Evolutionary conservation across 2,797 vertebrate species (phyloP).

Genomic region (Neostethus bicornis): DNA sequence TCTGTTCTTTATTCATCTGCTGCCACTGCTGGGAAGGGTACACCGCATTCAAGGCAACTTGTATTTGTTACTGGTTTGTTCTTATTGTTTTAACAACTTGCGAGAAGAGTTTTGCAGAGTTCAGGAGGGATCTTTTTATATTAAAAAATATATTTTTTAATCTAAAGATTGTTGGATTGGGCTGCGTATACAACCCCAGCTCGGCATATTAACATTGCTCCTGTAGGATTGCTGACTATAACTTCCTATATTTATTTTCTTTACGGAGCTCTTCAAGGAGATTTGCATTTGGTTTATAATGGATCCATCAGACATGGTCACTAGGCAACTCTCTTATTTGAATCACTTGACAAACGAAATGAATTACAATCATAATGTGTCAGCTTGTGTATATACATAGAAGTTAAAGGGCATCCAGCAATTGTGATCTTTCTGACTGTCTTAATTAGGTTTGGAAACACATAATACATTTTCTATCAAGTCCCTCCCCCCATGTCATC

Average conservation of each 20-base stretch:
- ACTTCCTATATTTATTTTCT: not conserved
- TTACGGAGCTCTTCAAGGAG: not conserved
- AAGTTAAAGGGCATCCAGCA: not conserved
- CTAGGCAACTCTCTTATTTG: not conserved
- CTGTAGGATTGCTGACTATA: not conserved
- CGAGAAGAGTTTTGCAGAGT: conserved; percentile 1
- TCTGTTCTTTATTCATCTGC: conserved; percentile 12
- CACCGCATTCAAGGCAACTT: conserved; percentile 10
- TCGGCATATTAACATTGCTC: not conserved
- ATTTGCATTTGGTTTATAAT: not conserved
- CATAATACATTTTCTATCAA: not conserved
- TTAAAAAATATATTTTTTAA: no score
- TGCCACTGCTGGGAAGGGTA: conserved; percentile 6
- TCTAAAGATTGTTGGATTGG: no score
- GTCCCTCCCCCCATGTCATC: not conserved
- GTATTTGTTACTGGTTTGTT: conserved; percentile 12
- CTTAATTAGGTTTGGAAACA: not conserved
- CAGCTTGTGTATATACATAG: no score
- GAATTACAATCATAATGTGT: no score
- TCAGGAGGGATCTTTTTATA: not conserved
- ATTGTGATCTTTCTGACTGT: not conserved
- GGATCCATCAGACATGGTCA: not conserved
- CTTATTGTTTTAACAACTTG: conserved; percentile 1
- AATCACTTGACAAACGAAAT: not conserved
- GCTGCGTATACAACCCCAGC: no score